Conservation (phyloP, 2,888 invertebrate species). For the Acleris cristana region DNA sequence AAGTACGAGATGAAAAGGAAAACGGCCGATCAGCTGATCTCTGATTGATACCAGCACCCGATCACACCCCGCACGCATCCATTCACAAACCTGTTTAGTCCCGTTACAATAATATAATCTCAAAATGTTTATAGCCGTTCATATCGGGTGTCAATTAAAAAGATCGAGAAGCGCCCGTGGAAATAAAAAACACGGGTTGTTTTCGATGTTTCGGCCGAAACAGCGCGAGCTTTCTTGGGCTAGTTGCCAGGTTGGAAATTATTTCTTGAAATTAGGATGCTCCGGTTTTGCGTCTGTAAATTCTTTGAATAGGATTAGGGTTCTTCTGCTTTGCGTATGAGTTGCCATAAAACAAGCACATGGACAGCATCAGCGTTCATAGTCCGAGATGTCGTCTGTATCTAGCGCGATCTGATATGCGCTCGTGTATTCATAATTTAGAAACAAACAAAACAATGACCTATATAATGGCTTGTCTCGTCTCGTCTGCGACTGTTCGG, state of each 20-base stretch:
- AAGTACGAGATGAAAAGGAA: slow-evolving; percentile 77
- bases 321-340: background rate
- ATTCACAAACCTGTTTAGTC: slow-evolving; percentile 68
- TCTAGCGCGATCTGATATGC: slow-evolving; percentile 13
- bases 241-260: slow-evolving; percentile 9
- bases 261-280: slow-evolving; percentile 7
- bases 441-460: slow-evolving; percentile 50
- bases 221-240: slow-evolving; percentile 10
- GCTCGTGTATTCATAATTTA: slow-evolving; percentile 19
- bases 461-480: slow-evolving; percentile 45
- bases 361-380: no score
- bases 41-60: slow-evolving; percentile 66
- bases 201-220: slow-evolving; percentile 5
- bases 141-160: slow-evolving; percentile 57
- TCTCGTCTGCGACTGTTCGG: slow-evolving; percentile 41
- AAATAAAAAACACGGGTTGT: slow-evolving; percentile 14
- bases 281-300: slow-evolving; percentile 1
- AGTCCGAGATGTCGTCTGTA: no score
- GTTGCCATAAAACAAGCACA: no score
- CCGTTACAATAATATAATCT: slow-evolving; percentile 57
- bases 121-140: slow-evolving; percentile 58
- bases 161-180: slow-evolving; percentile 21
- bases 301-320: slow-evolving; percentile 5
- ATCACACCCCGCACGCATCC: slow-evolving; percentile 54
- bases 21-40: slow-evolving; percentile 76